A percentile compares a stretch with the other conserved stretches of the same genome.
Conservation (phyloP, 1,140 invertebrate genomes). For the Andricus grossulariae region DNA sequence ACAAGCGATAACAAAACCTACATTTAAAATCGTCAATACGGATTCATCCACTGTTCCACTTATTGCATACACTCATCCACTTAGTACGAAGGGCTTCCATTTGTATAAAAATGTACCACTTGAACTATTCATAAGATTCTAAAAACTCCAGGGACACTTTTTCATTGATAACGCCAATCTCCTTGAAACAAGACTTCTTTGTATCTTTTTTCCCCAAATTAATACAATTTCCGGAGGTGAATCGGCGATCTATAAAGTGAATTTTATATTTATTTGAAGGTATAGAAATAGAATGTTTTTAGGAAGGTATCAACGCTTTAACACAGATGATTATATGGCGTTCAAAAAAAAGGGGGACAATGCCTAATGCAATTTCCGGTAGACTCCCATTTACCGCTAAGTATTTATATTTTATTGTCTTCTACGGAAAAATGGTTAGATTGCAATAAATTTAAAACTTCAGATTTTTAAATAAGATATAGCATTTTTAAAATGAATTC, state of each 20-base stretch:
- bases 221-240: background rate
- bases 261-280: background rate
- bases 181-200: background rate
- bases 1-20: background rate
- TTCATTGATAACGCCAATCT: background rate
- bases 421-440: background rate
- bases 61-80: background rate
- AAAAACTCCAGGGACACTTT: background rate
- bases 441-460: no score
- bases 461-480: no score
- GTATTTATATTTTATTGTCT: conserved; percentile 24
- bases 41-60: background rate
- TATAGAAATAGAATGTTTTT: background rate
- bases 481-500: no score
- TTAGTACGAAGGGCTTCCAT: background rate
- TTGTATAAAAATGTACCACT: background rate
- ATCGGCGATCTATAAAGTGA: background rate
- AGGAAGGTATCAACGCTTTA: background rate
- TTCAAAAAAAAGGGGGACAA: conserved; percentile 19
- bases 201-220: background rate
- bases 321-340: conserved; percentile 3
- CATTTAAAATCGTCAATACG: background rate
- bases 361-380: conserved; percentile 19
- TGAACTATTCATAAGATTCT: background rate
- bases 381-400: conserved; percentile 7